phyloP scores from a whole-genome alignment of 2,797 vertebrate species.

The Falco novaeseelandiae region DNA sequence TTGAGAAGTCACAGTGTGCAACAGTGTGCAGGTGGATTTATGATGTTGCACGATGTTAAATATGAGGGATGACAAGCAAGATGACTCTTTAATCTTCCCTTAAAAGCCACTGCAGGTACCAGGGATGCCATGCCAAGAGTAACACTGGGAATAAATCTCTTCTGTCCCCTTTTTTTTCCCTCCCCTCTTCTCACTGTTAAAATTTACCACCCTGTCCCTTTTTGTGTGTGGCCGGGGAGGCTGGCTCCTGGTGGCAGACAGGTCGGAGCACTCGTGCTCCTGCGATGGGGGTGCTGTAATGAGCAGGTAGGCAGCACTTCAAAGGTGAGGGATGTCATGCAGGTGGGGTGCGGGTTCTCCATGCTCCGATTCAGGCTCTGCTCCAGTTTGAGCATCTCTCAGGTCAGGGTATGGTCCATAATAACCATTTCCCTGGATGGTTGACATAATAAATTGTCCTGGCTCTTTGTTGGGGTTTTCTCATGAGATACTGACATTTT shows the following conservation, averaged over 20 bases:
- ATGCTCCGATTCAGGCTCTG: rapidly evolving
- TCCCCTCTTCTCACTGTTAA: not conserved
- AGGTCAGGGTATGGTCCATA: rapidly evolving
- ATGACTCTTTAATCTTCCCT: not conserved
- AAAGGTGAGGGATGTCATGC: not conserved
- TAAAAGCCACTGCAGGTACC: not conserved
- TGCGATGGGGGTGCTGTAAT: constrained; percentile 4
- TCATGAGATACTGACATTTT: not conserved
- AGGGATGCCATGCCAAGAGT: not conserved
- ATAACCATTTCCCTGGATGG: rapidly evolving
- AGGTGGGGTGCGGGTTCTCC: not conserved
- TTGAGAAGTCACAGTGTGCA: rapidly evolving
- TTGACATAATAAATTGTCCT: rapidly evolving
- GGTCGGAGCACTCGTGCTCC: not conserved
- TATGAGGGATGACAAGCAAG: not conserved
- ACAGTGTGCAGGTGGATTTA: not conserved
- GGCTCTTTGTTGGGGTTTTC: not conserved
- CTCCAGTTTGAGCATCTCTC: not conserved
- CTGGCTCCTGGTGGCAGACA: not conserved
- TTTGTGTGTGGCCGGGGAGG: rapidly evolving
- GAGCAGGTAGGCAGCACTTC: constrained; percentile 28
- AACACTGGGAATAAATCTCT: not conserved
- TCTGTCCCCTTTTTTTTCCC: too few relatives aligned
- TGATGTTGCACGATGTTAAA: rapidly evolving
- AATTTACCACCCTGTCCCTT: not conserved